A percentile compares a stretch with the other conserved stretches of the same genome.
These are phyloP conservation scores for Phoebastria nigripes DNA, from an alignment of 2,797 vertebrate genomes.

Conservation along the genomic window DNA sequence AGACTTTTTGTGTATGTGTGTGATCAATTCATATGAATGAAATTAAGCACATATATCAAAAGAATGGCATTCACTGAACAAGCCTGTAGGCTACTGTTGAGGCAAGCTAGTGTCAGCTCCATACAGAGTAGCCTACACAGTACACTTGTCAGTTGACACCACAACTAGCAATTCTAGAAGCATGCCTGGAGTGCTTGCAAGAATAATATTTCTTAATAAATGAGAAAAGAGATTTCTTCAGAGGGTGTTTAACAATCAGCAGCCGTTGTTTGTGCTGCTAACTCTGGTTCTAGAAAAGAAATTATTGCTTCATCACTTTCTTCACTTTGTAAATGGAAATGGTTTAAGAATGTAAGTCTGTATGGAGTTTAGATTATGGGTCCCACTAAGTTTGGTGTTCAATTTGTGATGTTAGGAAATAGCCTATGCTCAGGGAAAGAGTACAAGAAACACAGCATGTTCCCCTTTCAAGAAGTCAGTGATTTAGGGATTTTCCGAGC, in stretches of 20 bases:
- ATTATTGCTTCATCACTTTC: neutral
- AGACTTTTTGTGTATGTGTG: neutral
- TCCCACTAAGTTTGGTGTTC: neutral
- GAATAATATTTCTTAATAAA: conserved; percentile 12
- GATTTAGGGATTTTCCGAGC: neutral
- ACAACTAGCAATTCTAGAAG: neutral
- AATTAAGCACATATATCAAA: neutral
- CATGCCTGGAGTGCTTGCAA: neutral
- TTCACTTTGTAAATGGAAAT: neutral
- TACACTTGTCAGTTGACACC: neutral
- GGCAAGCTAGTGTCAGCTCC: neutral
- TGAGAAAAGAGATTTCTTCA: neutral
- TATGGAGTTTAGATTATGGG: neutral
- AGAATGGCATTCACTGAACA: neutral
- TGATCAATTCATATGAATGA: neutral
- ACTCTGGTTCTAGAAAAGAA: conserved; percentile 12
- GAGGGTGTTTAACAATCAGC: neutral
- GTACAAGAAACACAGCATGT: neutral
- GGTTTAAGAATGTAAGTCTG: neutral
- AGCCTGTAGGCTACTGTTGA: neutral
- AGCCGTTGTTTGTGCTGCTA: conserved; percentile 10
- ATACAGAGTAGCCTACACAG: neutral
- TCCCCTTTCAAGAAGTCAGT: neutral
- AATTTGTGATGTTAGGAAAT: neutral
- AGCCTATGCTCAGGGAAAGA: neutral